Evolutionary conservation across 2,888 invertebrate genomes (phyloP).

Genomic region (Dermolepida albohirtum): DNA sequence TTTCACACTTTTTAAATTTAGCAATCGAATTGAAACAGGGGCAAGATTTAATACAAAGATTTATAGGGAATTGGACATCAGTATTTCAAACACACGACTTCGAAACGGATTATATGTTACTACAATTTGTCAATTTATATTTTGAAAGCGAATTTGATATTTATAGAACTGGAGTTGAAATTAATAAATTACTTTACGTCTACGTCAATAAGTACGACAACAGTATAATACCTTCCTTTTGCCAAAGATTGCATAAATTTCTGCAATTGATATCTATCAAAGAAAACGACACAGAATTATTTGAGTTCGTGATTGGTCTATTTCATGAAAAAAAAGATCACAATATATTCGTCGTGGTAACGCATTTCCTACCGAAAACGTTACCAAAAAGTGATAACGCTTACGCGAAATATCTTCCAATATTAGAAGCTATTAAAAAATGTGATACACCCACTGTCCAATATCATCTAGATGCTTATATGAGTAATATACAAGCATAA

Average conservation of each 20-base stretch:
- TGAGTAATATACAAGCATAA: background rate
- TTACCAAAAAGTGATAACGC: conserved; percentile 2
- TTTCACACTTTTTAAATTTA: conserved; percentile 1
- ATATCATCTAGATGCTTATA: conserved; percentile 10
- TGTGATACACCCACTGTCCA: conserved; percentile 3
- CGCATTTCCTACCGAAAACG: conserved; percentile 8
- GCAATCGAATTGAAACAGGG: conserved; percentile 12
- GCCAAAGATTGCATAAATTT: conserved; percentile 13
- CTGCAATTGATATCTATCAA: background rate
- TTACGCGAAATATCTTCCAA: conserved; percentile 9
- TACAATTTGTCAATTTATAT: conserved; percentile 16
- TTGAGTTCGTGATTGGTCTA: background rate
- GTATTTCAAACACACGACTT: conserved; percentile 6
- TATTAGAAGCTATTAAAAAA: conserved; percentile 6
- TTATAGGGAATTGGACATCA: background rate
- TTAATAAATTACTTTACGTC: conserved; percentile 13
- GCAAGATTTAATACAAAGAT: conserved; percentile 11
- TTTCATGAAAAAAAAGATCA: conserved; percentile 24
- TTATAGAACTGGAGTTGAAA: conserved; percentile 6
- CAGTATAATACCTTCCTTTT: conserved; percentile 20
- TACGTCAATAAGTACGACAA: conserved; percentile 14
- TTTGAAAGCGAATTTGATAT: background rate
- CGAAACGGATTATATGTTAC: conserved; percentile 11
- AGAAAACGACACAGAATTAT: background rate
- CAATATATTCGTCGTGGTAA: conserved; percentile 15